These are phyloP conservation scores for Eristalinus aeneus DNA, from an alignment of 2,888 invertebrate genomes.

Conservation along the genomic window DNA sequence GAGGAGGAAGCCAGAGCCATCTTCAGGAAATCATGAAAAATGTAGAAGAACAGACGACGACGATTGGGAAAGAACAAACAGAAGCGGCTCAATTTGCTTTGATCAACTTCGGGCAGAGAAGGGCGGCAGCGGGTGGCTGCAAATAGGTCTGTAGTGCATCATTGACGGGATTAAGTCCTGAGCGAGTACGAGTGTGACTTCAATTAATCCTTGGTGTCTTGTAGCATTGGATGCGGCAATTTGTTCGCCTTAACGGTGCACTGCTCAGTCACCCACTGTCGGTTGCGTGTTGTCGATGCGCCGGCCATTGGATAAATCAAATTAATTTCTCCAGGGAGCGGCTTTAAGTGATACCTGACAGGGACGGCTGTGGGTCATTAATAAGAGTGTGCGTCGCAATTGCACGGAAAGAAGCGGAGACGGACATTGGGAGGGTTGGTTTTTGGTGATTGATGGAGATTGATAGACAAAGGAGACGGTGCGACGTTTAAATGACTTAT, in stretches of 20 bases:
- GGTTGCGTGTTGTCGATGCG: conserved; percentile 14
- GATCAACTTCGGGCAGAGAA: neutral
- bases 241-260: conserved; percentile 24
- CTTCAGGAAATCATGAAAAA: neutral
- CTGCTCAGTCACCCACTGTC: conserved; percentile 6
- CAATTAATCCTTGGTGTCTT: conserved; percentile 33
- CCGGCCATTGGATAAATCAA: conserved; percentile 31
- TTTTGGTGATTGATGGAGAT: neutral
- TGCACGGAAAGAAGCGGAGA: neutral
- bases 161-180: conserved; percentile 1
- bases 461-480: neutral
- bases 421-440: neutral
- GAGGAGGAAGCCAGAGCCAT: neutral
- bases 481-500: neutral
- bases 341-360: conserved; percentile 41
- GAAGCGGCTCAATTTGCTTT: conserved; percentile 1
- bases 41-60: neutral
- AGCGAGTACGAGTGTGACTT: conserved; percentile 8
- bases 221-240: conserved; percentile 16
- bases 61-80: conserved; percentile 13
- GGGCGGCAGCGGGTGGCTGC: neutral
- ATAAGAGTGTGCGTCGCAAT: neutral
- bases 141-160: conserved; percentile 5
- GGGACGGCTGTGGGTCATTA: conserved; percentile 15
- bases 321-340: conserved; percentile 44